Evolutionary conservation across 2,888 invertebrate species (phyloP), one percentile per base, ranked within the genome.

Genomic region (Spilarctia lutea): DNA sequence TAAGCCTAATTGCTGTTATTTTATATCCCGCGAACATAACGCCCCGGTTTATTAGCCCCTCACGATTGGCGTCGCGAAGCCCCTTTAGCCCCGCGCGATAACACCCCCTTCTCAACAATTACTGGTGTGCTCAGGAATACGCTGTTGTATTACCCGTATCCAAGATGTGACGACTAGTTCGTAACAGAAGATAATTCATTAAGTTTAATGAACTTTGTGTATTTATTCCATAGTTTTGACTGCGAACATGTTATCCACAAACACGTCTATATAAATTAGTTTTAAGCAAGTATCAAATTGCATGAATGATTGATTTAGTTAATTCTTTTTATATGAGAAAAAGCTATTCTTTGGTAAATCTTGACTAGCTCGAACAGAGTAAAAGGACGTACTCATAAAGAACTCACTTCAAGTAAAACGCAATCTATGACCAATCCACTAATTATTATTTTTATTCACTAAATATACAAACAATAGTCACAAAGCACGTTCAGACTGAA

Each of bases 1-100:
- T 86, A 85, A 83, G 74, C 85, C 83, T 88, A 89, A 89, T 89
- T 87, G 87, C 82, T 87, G 86, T 88, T 88, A 88, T 89, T 88
- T 86, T 86, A 89, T 88, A 86, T 83, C 80, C 80, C 76, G 78
- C 78, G 79, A 86, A 85, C 84, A 86, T 82, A 84, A 84, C 87
- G 81, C 78, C 33, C 74, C 81, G 71, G 81, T 85, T 83, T 84
- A 84, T 85, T 82, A 85, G 82, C 67, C 77, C 81, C 82, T 83
- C 80, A 83, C 85, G 81, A 84, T 87, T 81, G 73, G 70, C 60
- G 73, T 52, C 71, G 79, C 79, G 78, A 81, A 81, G 77, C 84
- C 82, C 82, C 81, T 80, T 79, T 68, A 77, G 77, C 81, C 71
- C 78, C 73, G 39, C 35, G 68, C 74, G 74, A 72, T 30, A 69